Evolutionary conservation across 2,113 vertebrate genomes (phyloP).

Genomic region (Catharus minimus): DNA sequence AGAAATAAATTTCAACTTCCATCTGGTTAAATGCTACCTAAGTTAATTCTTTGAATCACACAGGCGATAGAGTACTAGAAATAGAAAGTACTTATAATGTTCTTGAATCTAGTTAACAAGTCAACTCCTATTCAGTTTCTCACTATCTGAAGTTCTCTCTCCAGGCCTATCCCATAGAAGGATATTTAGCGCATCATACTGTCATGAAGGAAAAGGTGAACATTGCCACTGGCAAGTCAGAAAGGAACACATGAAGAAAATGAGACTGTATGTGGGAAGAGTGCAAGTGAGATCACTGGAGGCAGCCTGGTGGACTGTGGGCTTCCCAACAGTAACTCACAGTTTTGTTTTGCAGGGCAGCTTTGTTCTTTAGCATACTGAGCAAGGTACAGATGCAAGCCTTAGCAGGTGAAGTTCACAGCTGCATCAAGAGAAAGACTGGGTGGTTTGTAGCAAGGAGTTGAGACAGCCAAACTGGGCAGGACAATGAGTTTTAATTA

Average conservation of each 20-base stretch:
- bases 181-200: background rate
- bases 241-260: background rate
- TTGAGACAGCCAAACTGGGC: background rate
- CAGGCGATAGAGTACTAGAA: background rate
- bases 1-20: conserved; percentile 1
- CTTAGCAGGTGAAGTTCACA: background rate
- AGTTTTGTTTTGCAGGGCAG: background rate
- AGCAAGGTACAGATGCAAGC: background rate
- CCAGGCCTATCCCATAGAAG: background rate
- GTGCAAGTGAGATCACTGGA: background rate
- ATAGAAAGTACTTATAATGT: background rate
- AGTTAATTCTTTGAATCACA: conserved; percentile 16
- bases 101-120: background rate
- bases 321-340: background rate
- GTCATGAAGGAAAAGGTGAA: background rate
- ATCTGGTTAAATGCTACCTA: conserved; percentile 18
- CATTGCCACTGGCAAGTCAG: background rate
- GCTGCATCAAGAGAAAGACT: background rate
- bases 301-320: background rate
- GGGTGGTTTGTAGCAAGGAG: background rate
- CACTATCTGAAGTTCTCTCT: background rate
- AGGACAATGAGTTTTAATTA: background rate
- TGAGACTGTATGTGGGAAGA: background rate
- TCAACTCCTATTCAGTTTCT: background rate
- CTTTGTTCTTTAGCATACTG: background rate